These are phyloP conservation scores for Cosmia trapezina DNA, from an alignment of 2,888 invertebrate genomes.

Conservation along the genomic window DNA sequence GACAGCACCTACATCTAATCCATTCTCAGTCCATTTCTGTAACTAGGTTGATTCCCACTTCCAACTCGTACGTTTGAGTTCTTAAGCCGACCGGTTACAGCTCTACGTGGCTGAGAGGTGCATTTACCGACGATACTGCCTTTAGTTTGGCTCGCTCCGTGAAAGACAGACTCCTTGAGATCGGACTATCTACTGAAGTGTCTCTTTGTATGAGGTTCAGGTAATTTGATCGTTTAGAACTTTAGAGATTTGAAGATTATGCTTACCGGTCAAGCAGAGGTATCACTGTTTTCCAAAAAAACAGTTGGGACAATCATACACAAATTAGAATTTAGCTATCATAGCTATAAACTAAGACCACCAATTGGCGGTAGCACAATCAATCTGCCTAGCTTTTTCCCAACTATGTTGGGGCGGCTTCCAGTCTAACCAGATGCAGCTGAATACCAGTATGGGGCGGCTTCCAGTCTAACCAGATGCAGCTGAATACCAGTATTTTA, in stretches of 20 bases:
- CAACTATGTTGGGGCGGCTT: no score
- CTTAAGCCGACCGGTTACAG: conserved; percentile 14
- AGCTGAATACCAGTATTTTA: no score
- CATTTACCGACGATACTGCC: conserved; percentile 45
- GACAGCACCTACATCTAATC: neutral
- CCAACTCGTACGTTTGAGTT: conserved; percentile 6
- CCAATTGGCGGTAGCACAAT: no score
- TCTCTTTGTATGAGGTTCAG: neutral
- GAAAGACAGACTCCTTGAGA: conserved; percentile 21
- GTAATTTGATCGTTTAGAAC: neutral
- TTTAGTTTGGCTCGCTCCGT: conserved; percentile 26
- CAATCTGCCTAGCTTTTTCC: no score
- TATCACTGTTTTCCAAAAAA: neutral
- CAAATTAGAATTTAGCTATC: neutral
- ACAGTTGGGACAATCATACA: neutral
- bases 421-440: no score
- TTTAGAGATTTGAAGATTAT: neutral
- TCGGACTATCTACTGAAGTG: conserved; percentile 5
- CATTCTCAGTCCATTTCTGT: conserved; percentile 1
- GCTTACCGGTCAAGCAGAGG: neutral
- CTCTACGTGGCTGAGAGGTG: conserved; percentile 19
- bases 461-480: no score
- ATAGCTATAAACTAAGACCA: no score
- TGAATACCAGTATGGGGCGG: no score
- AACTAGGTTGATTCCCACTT: conserved; percentile 33